Percentiles rank a stretch among this genome's conserved stretches.
These are phyloP conservation scores for Triplophysa dalaica DNA, from an alignment of 2,113 vertebrate genomes.

Conservation along the genomic window DNA sequence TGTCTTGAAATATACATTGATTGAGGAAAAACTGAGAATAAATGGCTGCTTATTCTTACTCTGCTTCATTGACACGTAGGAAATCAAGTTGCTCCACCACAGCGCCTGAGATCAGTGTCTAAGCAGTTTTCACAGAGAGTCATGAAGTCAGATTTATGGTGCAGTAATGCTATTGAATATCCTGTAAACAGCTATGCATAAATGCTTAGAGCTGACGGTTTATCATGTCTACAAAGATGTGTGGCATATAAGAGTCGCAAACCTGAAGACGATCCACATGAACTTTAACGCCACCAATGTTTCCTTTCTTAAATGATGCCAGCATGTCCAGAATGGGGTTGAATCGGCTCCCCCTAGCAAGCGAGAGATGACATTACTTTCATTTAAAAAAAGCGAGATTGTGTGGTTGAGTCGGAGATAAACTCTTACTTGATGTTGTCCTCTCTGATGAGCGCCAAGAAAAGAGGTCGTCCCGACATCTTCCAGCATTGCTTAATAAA, in stretches of 20 bases:
- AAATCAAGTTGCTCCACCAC: conserved; percentile 97
- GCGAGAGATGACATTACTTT: background rate
- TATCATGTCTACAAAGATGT: background rate
- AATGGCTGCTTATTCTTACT: conserved; percentile 76
- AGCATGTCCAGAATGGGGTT: conserved; percentile 95
- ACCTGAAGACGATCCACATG: conserved; percentile 97
- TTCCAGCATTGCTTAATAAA: conserved; percentile 99
- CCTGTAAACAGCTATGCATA: background rate
- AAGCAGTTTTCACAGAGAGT: conserved; percentile 46
- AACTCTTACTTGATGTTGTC: conserved; percentile 91
- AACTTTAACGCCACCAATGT: conserved; percentile 93
- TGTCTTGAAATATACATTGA: background rate
- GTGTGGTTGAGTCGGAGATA: background rate
- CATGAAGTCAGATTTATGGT: conserved; percentile 12
- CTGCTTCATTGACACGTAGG: conserved; percentile 87
- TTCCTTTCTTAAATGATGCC: conserved; percentile 91
- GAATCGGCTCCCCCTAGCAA: conserved; percentile 90
- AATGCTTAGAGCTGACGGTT: too few relatives aligned
- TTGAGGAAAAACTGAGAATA: background rate
- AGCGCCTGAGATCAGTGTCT: conserved; percentile 96
- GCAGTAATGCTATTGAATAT: background rate
- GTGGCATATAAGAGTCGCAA: background rate
- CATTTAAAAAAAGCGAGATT: background rate
- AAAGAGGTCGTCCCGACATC: conserved; percentile 92
- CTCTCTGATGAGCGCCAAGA: conserved; percentile 93